A percentile compares a stretch with the other conserved stretches of the same genome.
These are phyloP conservation scores for Planiliza haematocheilus DNA, from an alignment of 2,113 vertebrate species.

Conservation along the genomic window DNA sequence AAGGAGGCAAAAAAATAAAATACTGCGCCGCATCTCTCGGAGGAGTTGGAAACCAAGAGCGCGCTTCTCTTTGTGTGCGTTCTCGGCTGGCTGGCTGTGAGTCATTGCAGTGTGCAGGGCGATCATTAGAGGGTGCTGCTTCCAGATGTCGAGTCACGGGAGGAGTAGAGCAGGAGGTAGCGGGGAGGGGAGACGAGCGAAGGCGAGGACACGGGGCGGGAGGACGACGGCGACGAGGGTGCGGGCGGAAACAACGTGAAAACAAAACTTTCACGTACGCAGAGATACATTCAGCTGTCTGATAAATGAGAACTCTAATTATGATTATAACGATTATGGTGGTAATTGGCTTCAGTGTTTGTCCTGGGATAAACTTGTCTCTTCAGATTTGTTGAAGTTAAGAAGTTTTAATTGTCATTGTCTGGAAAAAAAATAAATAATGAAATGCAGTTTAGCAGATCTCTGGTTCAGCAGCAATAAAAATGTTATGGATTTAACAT, in stretches of 20 bases:
- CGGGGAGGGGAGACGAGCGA: background rate
- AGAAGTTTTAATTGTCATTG: too few species aligned
- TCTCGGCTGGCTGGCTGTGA: conserved; percentile 38
- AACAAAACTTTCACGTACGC: conserved; percentile 14
- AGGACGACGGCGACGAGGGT: background rate
- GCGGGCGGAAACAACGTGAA: conserved; percentile 2
- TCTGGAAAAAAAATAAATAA: too few species aligned
- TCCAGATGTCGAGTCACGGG: conserved; percentile 64
- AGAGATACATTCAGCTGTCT: conserved; percentile 5
- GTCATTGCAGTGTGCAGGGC: conserved; percentile 50
- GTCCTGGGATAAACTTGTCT: too few species aligned
- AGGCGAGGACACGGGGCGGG: background rate
- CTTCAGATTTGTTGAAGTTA: too few species aligned
- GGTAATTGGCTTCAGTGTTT: background rate
- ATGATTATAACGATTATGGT: background rate
- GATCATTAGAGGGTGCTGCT: conserved; percentile 69
- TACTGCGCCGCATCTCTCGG: conserved; percentile 13
- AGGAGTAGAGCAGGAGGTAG: conserved; percentile 23
- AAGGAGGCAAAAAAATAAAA: conserved; percentile 20
- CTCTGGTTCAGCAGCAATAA: too few species aligned
- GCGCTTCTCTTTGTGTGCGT: conserved; percentile 37
- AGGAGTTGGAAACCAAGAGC: conserved; percentile 48
- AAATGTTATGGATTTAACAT: too few species aligned
- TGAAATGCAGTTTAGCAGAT: too few species aligned
- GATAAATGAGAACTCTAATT: background rate